These are phyloP conservation scores for Meleagris gallopavo DNA, from an alignment of 2,113 vertebrate genomes.

Conservation along the genomic window DNA sequence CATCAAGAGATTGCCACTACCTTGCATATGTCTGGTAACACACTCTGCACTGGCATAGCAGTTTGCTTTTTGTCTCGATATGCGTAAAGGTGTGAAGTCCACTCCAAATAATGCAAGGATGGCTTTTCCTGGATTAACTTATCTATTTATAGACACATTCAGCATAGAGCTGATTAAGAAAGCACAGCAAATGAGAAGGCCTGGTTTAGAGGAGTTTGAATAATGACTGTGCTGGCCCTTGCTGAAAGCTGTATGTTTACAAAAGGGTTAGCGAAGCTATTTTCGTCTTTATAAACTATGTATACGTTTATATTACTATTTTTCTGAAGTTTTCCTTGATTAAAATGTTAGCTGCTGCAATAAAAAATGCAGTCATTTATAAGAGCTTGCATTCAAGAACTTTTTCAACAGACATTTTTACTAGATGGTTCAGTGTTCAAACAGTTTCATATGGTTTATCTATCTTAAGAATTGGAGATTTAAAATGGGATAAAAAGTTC, in stretches of 20 bases:
- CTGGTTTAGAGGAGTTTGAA: constrained; percentile 64
- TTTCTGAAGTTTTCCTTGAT: constrained; percentile 70
- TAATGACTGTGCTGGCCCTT: constrained; percentile 59
- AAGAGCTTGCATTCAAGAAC: not conserved
- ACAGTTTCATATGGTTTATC: not conserved
- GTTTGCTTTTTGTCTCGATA: not conserved
- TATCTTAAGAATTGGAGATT: not conserved
- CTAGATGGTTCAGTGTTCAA: not conserved
- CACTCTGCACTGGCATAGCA: not conserved
- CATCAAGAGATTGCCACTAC: not conserved
- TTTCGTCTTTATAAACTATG: constrained; percentile 77
- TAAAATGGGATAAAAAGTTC: not conserved
- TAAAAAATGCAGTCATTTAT: constrained; percentile 2
- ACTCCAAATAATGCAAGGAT: not conserved
- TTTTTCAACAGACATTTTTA: not conserved
- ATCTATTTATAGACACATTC: constrained; percentile 17
- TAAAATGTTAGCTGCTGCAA: constrained; percentile 62
- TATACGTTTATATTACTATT: constrained; percentile 65
- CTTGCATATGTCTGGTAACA: not conserved
- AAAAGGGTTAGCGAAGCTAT: constrained; percentile 73
- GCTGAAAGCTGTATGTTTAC: constrained; percentile 77
- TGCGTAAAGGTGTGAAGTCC: constrained; percentile 22
- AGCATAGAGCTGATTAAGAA: constrained; percentile 39
- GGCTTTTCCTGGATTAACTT: constrained; percentile 27
- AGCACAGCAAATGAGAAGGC: constrained; percentile 24